phyloP scores from a whole-genome alignment of 2,888 invertebrate species.

The Ennomos erosarius region DNA sequence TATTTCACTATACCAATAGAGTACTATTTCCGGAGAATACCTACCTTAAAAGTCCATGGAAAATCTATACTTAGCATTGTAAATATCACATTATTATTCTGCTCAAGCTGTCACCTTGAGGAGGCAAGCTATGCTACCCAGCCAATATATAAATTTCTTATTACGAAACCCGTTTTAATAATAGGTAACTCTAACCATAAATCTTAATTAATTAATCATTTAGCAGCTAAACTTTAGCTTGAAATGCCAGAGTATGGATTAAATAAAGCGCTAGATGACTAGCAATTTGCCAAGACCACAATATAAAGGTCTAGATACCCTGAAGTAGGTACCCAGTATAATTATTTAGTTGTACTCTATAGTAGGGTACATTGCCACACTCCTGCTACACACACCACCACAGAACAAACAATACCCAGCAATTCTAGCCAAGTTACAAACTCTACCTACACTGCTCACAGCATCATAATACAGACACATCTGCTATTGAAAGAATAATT shows the following conservation, averaged over 20 bases:
- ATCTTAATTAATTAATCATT: constrained; percentile 16
- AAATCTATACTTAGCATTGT: constrained; percentile 28
- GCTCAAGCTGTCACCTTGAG: constrained; percentile 48
- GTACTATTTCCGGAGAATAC: constrained; percentile 49
- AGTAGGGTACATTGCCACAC: too few species aligned
- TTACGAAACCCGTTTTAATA: constrained; percentile 14
- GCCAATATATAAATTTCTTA: constrained; percentile 38
- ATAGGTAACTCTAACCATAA: background rate
- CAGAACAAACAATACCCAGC: too few species aligned
- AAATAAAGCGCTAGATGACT: background rate
- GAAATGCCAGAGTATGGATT: background rate
- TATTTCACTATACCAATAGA: constrained; percentile 45
- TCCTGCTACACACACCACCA: too few species aligned
- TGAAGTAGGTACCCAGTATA: too few species aligned
- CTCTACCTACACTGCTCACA: too few species aligned
- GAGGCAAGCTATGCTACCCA: constrained; percentile 40
- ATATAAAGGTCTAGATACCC: too few species aligned
- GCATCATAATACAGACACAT: too few species aligned
- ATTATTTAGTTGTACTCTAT: too few species aligned
- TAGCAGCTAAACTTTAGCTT: too few species aligned
- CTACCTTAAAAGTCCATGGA: constrained; percentile 22
- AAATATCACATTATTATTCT: constrained; percentile 41
- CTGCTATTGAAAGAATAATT: too few species aligned
- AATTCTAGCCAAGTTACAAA: too few species aligned
- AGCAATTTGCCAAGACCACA: too few species aligned